Percentiles rank a stretch among this genome's conserved stretches.
phyloP scores from a whole-genome alignment of 2,888 invertebrate species.

The Cephus rjabovi region DNA sequence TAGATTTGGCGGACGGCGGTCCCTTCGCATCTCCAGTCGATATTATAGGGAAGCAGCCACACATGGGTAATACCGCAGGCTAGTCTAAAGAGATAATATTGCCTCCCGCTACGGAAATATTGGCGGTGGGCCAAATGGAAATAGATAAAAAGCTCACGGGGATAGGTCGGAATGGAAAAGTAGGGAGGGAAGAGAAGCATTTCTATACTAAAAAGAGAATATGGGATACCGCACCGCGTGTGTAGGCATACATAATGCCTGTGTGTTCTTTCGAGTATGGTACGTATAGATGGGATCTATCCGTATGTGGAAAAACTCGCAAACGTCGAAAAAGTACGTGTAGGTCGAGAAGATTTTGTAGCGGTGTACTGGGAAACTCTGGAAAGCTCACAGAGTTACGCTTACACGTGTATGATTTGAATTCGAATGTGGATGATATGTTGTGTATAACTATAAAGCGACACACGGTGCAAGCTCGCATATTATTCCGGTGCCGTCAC shows the following conservation, averaged over 20 bases:
- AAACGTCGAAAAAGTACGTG: background rate
- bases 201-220: slow-evolving; percentile 10
- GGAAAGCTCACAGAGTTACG: background rate
- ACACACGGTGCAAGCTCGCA: background rate
- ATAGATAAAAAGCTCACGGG: slow-evolving; percentile 59
- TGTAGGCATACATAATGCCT: slow-evolving; percentile 24
- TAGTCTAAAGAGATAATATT: slow-evolving; percentile 61
- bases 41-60: slow-evolving; percentile 33
- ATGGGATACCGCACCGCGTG: slow-evolving; percentile 27
- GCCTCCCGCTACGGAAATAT: slow-evolving; percentile 55
- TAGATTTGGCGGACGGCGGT: background rate
- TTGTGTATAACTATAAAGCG: background rate
- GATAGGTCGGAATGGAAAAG: background rate
- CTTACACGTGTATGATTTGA: background rate
- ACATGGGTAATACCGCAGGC: slow-evolving; percentile 32
- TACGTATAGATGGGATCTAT: background rate
- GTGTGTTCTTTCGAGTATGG: background rate
- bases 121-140: slow-evolving; percentile 62
- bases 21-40: slow-evolving; percentile 21
- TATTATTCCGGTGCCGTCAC: slow-evolving; percentile 2
- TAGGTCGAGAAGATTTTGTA: background rate
- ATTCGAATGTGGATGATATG: background rate
- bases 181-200: background rate
- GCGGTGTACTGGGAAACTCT: background rate
- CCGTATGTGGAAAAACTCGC: background rate